Conservation (phyloP, 1,140 invertebrate species). For the Drosophila dunni region DNA sequence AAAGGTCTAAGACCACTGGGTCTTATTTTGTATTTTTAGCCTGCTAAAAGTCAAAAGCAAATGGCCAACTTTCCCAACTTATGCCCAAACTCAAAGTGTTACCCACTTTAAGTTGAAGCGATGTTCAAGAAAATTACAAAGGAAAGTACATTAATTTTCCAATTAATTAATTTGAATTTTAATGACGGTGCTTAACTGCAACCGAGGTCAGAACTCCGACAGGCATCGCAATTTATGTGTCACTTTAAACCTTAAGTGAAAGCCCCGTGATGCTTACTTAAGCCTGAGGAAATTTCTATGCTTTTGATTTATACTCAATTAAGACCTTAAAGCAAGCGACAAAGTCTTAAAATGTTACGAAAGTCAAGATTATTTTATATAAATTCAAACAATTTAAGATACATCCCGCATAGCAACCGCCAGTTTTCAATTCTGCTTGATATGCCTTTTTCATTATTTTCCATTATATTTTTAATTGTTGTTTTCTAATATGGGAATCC, state of each 20-base stretch:
- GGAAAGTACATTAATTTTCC: conserved; percentile 68
- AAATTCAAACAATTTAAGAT: too few relatives aligned
- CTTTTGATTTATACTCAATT: too few relatives aligned
- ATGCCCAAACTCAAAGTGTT: neutral
- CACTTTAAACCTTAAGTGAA: conserved; percentile 58
- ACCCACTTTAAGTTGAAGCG: conserved; percentile 13
- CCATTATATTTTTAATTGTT: neutral
- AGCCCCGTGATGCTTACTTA: conserved; percentile 32
- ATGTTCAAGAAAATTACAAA: conserved; percentile 10
- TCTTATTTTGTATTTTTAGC: conserved; percentile 41
- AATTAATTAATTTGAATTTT: conserved; percentile 79
- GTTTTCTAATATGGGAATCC: neutral
- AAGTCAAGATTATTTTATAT: too few relatives aligned
- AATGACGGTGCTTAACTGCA: conserved; percentile 22
- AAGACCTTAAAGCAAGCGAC: too few relatives aligned
- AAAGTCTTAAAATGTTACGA: too few relatives aligned
- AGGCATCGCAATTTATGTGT: conserved; percentile 58
- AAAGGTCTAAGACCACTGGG: conserved; percentile 1
- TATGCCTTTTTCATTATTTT: neutral
- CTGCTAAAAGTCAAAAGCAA: conserved; percentile 19
- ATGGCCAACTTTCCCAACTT: neutral
- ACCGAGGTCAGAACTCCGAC: conserved; percentile 25
- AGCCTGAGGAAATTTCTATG: too few relatives aligned
- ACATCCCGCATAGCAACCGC: too few relatives aligned
- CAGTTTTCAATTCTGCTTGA: too few relatives aligned